These are phyloP conservation scores for Datnioides undecimradiatus DNA, from an alignment of 2,113 vertebrate species.

Conservation along the genomic window DNA sequence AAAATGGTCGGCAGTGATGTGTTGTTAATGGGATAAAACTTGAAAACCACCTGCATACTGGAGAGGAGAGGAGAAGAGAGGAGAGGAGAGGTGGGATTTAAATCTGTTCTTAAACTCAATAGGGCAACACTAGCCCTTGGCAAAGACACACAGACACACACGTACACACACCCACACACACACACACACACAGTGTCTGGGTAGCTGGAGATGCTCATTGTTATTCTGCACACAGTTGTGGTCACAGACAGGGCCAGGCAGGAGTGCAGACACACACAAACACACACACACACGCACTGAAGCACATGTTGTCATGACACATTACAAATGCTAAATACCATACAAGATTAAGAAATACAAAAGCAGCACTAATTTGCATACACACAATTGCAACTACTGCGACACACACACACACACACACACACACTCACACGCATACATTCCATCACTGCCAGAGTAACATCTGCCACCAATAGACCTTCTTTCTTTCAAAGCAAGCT, in stretches of 20 bases:
- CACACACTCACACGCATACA: constrained; percentile 51
- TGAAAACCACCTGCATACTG: not conserved
- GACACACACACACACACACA: constrained; percentile 24
- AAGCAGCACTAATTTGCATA: constrained; percentile 60
- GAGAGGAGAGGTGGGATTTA: constrained; percentile 40
- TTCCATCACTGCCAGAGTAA: constrained; percentile 65
- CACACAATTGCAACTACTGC: constrained; percentile 33
- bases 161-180: constrained; percentile 31
- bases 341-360: constrained; percentile 70
- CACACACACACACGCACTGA: constrained; percentile 31
- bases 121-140: constrained; percentile 57
- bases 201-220: constrained; percentile 75
- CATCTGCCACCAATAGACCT: constrained; percentile 62
- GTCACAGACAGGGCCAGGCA: constrained; percentile 75
- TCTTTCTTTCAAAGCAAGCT: constrained; percentile 29
- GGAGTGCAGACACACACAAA: constrained; percentile 39
- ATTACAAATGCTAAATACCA: constrained; percentile 72
- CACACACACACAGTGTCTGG: constrained; percentile 37
- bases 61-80: constrained; percentile 16
- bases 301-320: constrained; percentile 54
- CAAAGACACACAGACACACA: constrained; percentile 37
- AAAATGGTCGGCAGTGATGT: not conserved
- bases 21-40: not conserved
- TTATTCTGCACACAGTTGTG: constrained; percentile 79
- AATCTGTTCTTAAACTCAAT: constrained; percentile 61